Evolutionary conservation across 2,113 vertebrate genomes (phyloP).

Genomic region (Okapia johnstoni): DNA sequence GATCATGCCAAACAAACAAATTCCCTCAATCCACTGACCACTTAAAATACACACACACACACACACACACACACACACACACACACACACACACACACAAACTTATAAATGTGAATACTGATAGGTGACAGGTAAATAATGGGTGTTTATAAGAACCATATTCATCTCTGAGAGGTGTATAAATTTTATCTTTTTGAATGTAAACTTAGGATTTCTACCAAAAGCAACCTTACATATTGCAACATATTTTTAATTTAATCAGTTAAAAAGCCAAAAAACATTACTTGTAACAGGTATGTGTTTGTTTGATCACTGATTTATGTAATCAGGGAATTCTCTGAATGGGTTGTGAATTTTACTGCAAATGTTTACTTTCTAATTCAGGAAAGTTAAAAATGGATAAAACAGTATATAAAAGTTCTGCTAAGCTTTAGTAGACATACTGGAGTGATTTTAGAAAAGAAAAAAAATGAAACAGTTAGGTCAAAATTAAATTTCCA

Average conservation of each 20-base stretch:
- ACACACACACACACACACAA: background rate
- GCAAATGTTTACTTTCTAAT: background rate
- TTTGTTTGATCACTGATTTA: background rate
- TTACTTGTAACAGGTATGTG: background rate
- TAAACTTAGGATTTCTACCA: background rate
- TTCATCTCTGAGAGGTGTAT: background rate
- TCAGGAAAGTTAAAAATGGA: background rate
- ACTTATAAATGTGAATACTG: background rate
- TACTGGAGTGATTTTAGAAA: background rate
- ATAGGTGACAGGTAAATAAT: background rate
- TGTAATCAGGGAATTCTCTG: background rate
- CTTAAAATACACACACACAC: background rate
- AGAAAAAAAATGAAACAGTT: background rate
- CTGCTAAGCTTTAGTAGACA: background rate
- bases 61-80: background rate
- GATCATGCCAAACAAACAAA: background rate
- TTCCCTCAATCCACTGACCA: background rate
- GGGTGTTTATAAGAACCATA: background rate
- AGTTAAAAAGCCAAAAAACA: background rate
- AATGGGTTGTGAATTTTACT: background rate
- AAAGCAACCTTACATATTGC: background rate
- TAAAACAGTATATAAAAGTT: background rate
- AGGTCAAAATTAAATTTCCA: background rate
- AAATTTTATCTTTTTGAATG: background rate
- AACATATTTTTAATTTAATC: background rate